Base-by-base conservation (phyloP, 2,888 invertebrate species). In the Glaucopsyche alexis region DNA sequence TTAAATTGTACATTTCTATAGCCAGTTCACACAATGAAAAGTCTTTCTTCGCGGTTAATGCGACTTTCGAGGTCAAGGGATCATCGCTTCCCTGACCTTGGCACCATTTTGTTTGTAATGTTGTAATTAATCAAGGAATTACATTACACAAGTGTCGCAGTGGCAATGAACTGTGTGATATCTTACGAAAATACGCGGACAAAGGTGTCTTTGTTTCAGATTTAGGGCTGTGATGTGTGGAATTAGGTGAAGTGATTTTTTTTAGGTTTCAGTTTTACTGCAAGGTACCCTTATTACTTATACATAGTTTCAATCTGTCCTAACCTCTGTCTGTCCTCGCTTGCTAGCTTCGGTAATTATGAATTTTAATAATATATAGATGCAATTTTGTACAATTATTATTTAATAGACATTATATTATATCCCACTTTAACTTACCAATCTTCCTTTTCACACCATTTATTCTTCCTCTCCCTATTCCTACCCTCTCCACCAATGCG, bases 111-210 rank as follows among this genome's bases (percentile, higher is more conserved):
- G n/a, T 42, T 71, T 42, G 42, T 55, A 71, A 50, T 50, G 19
- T 71, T 42, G 55, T 55, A 71, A 50, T 38, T 55, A 55, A 55
- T 40, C 45, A 71, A 71, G n/a, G 16, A 42, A 60, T 71, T 71
- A 38, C 42, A 60, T 55, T 71, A 42, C 14, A 19, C 29, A 19
- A 19, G 40, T 71, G 45, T 55, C n/a, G 19, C 60, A 11, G 55
- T 19, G 45, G 45, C 60, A 71, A 60, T 55, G 55, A 69, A 49
- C 69, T 42, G 60, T 47, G 47, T 19, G 69, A 69, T 49, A 69
- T 69, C 47, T 69, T 69, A 69, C 47, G 69, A 69, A 69, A 69
- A 49, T 69, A 29, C 66, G 29, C 69, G 64, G 29, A 47, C 69
- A 69, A 69, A 69, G 29, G 13, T 5, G 47, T 29, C 69, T 49